Conservation (phyloP, 2,888 invertebrate genomes). For the Axea sp. region DNA sequence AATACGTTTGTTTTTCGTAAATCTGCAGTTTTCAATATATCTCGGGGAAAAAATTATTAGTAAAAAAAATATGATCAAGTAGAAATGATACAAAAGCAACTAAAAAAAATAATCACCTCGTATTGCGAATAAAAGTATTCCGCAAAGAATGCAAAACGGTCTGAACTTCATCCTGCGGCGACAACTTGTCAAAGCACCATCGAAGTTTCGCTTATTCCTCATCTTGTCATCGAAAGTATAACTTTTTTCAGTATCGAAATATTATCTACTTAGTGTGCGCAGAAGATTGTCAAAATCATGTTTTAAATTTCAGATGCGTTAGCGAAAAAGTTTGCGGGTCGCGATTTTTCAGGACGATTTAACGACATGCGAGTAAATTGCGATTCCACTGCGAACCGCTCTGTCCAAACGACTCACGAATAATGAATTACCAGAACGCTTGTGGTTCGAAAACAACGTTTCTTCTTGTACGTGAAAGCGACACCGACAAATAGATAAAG, state of each 20-base stretch:
- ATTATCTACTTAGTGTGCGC: too few relatives aligned
- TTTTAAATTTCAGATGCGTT: constrained; percentile 9
- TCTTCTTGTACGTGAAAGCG: constrained; percentile 59
- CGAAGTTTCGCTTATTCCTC: constrained; percentile 12
- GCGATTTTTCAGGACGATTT: constrained; percentile 32
- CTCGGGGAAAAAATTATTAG: too few relatives aligned
- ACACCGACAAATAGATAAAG: constrained; percentile 54
- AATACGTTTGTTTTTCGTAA: too few relatives aligned
- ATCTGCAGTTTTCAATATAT: too few relatives aligned
- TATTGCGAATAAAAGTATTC: constrained; percentile 15
- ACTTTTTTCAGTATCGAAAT: neutral
- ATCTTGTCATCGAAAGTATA: constrained; percentile 25
- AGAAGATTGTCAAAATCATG: constrained; percentile 23
- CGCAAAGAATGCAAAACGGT: constrained; percentile 15
- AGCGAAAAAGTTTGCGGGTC: constrained; percentile 8
- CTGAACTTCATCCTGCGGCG: constrained; percentile 9
- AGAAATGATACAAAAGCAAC: too few relatives aligned
- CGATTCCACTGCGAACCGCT: constrained; percentile 42
- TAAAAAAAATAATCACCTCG: too few relatives aligned
- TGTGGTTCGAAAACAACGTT: constrained; percentile 55
- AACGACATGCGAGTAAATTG: constrained; percentile 44
- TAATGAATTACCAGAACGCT: constrained; percentile 59
- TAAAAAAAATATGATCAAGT: too few relatives aligned
- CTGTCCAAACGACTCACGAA: constrained; percentile 56
- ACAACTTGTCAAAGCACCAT: neutral